phyloP scores from a whole-genome alignment of 2,113 vertebrate genomes.

The Chitala chitala region DNA sequence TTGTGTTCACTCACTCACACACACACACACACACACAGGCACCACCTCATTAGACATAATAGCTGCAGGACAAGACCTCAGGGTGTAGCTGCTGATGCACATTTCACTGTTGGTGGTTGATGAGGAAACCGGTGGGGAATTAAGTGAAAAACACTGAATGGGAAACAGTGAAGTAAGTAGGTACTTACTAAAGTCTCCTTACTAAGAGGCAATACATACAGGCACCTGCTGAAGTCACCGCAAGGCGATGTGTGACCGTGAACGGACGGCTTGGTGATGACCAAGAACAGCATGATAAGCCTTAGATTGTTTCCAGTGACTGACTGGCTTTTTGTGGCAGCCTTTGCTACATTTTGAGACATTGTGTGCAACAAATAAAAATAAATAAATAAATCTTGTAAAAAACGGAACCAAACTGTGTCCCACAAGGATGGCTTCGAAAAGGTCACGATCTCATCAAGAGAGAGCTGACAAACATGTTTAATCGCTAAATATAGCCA shows the following conservation, averaged over 20 bases:
- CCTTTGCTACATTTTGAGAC: too few relatives aligned
- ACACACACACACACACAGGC: neutral
- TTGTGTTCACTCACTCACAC: neutral
- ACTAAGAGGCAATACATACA: neutral
- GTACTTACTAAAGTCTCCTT: neutral
- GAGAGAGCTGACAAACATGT: too few relatives aligned
- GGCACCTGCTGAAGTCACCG: neutral
- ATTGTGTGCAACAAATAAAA: neutral
- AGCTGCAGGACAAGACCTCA: neutral
- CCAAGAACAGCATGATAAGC: too few relatives aligned
- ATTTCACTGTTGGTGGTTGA: slow-evolving; percentile 8
- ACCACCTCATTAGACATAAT: neutral
- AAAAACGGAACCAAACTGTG: too few relatives aligned
- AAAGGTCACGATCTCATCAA: too few relatives aligned
- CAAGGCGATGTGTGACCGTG: neutral
- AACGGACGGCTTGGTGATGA: too few relatives aligned
- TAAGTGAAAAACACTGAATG: neutral
- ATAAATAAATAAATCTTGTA: neutral
- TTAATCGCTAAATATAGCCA: too few relatives aligned
- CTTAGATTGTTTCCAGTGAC: too few relatives aligned
- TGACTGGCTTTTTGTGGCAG: too few relatives aligned
- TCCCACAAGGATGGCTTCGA: too few relatives aligned
- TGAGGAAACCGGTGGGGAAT: slow-evolving; percentile 3
- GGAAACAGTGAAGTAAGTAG: slow-evolving; percentile 2
- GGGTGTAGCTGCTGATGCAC: neutral